Evolutionary conservation across 2,113 vertebrate species (phyloP).

Genomic region (Addax nasomaculatus): DNA sequence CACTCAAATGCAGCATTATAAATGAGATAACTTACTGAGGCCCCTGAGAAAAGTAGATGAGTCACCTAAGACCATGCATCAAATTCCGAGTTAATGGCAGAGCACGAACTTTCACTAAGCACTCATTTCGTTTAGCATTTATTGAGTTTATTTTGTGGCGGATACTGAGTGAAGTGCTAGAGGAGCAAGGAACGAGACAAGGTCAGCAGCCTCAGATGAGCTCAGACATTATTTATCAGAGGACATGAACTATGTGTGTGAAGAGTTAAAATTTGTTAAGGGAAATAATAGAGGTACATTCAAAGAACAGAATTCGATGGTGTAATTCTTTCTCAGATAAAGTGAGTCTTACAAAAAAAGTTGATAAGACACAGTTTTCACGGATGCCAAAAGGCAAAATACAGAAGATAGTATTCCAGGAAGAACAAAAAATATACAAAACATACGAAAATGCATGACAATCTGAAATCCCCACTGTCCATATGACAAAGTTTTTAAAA

Average conservation of each 20-base stretch:
- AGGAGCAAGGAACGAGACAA: not conserved
- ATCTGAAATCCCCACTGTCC: not conserved
- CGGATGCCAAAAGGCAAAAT: not conserved
- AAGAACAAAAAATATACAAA: not conserved
- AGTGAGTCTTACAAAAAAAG: not conserved
- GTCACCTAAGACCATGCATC: not conserved
- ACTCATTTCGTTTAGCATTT: not conserved
- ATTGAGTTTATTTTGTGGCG: not conserved
- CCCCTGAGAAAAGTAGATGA: not conserved
- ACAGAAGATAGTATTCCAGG: not conserved
- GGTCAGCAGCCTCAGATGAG: not conserved
- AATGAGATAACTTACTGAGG: not conserved
- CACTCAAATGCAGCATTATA: not conserved
- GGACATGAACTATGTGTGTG: not conserved
- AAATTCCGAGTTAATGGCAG: not conserved
- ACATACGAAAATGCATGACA: not conserved
- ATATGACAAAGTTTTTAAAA: not conserved
- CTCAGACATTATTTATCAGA: not conserved
- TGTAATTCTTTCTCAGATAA: slow-evolving; percentile 11
- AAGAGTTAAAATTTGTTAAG: not conserved
- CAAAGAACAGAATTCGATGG: not conserved
- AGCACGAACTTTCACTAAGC: not conserved
- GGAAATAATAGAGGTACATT: not conserved
- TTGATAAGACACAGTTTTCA: not conserved
- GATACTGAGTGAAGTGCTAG: not conserved